Evolutionary conservation across 2,113 vertebrate genomes (phyloP).

Genomic region (Gopherus evgoodei): DNA sequence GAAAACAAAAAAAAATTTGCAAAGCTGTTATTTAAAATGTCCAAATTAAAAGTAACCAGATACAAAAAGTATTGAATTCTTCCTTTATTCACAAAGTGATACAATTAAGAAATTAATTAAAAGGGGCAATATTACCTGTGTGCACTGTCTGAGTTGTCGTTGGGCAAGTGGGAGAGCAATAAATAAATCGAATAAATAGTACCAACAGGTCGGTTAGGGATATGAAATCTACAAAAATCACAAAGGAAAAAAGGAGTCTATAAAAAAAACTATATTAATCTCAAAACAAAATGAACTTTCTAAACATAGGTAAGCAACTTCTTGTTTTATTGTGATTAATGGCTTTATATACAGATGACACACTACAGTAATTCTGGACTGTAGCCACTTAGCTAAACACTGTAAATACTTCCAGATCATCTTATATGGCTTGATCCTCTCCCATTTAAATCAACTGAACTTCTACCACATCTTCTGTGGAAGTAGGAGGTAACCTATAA

Average conservation of each 20-base stretch:
- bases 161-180: constrained; percentile 83
- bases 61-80: not conserved
- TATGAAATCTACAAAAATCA: constrained; percentile 78
- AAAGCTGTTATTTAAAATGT: not conserved
- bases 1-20: not conserved
- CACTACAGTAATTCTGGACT: not conserved
- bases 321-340: not conserved
- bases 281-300: not conserved
- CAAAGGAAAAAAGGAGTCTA: not conserved
- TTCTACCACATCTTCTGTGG: not conserved
- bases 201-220: constrained; percentile 87
- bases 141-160: constrained; percentile 59
- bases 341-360: not conserved
- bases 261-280: not conserved
- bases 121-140: constrained; percentile 81
- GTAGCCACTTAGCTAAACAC: not conserved
- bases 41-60: not conserved
- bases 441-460: not conserved
- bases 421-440: not conserved
- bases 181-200: constrained; percentile 87
- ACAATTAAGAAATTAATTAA: not conserved
- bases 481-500: not conserved
- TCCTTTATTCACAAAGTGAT: not conserved
- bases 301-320: not conserved
- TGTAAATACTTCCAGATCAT: not conserved